Evolutionary conservation across 2,888 invertebrate species (phyloP), one percentile per base, ranked within the genome.

Genomic region (Ligdia adustata): DNA sequence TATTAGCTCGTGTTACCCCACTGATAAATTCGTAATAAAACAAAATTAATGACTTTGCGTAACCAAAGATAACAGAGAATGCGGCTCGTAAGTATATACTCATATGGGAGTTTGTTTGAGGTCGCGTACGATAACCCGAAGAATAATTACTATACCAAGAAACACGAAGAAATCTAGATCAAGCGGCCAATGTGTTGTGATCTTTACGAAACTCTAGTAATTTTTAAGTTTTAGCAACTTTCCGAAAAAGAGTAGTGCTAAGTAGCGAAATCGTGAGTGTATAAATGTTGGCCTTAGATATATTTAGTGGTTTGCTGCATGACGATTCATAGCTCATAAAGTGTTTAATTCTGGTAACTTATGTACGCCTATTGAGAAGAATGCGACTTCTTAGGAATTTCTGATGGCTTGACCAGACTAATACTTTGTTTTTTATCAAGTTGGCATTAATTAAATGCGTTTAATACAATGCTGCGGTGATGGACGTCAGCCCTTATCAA

Each of bases 91-190:
- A 40, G 14, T 16, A 14, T 27, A 9, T 37, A n/a, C 16, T 27
- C 37, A 15, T 27, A 37, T 27, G 41, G 43, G 35, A 16, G 48
- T 44, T 46, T 52, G 40, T 6, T n/a, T 4, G n/a, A 65, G 66
- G 70, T 69, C 64, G 60, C 49, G 42, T 48, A 57, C 68, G 74
- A 77, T 79, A 75, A 70, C 67, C 64, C 61, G 37, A 57, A 61
- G 64, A 60, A 67, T 59, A 67, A 72, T 35, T 45, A 38, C 26
- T 72, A 59, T 72, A 72, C 70, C 66, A 33, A 39, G 64, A 60
- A 67, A 66, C 72, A 75, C 75, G 75, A 77, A 72, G 75, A 70
- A 74, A 86, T 88, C 86, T 86, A 85, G 86, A 87, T 86, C 79
- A 77, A 62, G 69, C 79, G 79, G 78, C 85, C 88, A 87, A 86